Conservation (phyloP, 2,797 vertebrate genomes). For the Mormyrops attenuatus region DNA sequence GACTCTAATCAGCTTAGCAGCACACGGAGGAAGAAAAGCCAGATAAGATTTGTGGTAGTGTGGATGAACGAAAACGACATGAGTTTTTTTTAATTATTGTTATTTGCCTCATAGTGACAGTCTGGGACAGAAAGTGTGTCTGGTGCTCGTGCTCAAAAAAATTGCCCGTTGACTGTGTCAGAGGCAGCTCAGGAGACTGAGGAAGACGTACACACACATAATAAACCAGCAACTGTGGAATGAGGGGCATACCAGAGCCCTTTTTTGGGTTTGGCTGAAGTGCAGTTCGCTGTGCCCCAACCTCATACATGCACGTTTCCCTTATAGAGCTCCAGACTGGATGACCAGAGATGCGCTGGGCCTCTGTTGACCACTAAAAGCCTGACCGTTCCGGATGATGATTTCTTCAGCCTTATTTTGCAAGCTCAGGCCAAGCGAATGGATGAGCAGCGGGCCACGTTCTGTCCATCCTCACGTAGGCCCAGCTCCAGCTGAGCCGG, state of each 20-base stretch:
- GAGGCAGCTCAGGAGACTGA: neutral
- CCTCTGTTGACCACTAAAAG: conserved; percentile 70
- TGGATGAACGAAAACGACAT: neutral
- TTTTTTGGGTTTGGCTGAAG: neutral
- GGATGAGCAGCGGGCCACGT: conserved; percentile 86
- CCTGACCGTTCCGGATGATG: conserved; percentile 85
- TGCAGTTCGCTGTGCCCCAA: neutral
- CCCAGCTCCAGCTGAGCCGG: conserved; percentile 50
- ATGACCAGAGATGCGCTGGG: conserved; percentile 87
- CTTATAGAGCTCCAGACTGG: conserved; percentile 80
- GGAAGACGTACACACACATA: neutral
- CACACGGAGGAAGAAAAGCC: neutral
- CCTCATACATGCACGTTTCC: conserved; percentile 4
- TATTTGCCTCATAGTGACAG: neutral
- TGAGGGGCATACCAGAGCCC: neutral
- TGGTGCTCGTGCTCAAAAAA: neutral
- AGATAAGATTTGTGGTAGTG: neutral
- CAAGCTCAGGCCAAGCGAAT: conserved; percentile 89
- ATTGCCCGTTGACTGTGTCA: neutral
- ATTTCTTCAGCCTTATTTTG: conserved; percentile 90
- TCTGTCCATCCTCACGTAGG: conserved; percentile 56
- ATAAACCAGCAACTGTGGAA: neutral
- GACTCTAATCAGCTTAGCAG: neutral
- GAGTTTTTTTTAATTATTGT: neutral
- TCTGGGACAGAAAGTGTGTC: neutral